These are phyloP conservation scores for Glossophaga mutica DNA, from an alignment of 2,797 vertebrate species.

Conservation along the genomic window DNA sequence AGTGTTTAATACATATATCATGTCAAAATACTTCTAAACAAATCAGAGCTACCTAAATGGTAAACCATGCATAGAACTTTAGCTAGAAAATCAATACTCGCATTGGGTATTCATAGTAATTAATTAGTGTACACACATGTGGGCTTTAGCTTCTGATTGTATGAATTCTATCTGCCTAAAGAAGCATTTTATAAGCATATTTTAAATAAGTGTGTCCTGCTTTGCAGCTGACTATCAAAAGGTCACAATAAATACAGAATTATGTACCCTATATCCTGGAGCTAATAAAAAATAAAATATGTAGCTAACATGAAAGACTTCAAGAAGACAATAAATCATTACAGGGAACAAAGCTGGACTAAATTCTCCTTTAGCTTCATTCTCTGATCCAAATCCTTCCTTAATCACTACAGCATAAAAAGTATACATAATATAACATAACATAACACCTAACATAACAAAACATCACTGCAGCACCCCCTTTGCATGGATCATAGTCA, in stretches of 20 bases:
- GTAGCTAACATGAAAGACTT: neutral
- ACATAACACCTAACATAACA: neutral
- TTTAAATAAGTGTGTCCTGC: neutral
- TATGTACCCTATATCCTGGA: neutral
- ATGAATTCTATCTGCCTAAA: neutral
- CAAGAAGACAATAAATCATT: neutral
- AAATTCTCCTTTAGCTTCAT: neutral
- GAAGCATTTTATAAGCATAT: neutral
- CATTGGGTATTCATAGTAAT: neutral
- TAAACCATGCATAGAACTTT: neutral
- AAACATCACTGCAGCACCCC: neutral
- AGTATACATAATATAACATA: neutral
- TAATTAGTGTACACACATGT: neutral
- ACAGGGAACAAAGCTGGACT: neutral
- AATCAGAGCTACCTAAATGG: neutral
- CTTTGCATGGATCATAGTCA: neutral
- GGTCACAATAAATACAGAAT: neutral
- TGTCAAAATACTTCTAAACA: neutral
- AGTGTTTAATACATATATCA: neutral
- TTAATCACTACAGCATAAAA: neutral
- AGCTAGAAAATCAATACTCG: neutral
- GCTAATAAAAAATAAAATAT: conserved; percentile 20
- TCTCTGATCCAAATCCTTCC: neutral
- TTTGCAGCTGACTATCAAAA: neutral
- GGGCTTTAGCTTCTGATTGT: neutral